phyloP scores from a whole-genome alignment of 2,888 invertebrate genomes.

The Tipula unca region DNA sequence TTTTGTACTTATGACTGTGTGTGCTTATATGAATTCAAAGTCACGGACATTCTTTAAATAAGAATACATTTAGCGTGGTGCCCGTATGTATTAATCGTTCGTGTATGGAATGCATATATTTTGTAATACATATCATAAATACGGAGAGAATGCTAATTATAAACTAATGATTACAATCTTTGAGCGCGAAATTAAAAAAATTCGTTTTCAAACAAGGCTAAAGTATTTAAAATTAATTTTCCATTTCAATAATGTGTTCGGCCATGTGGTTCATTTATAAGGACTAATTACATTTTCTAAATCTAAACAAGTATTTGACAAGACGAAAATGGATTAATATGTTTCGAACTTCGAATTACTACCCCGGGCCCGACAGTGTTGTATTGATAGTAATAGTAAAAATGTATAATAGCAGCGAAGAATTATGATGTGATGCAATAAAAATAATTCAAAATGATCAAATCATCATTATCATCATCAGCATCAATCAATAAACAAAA shows the following conservation, averaged over 20 bases:
- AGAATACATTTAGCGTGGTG: neutral
- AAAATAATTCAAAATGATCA: neutral
- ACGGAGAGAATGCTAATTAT: neutral
- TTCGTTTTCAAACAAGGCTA: neutral
- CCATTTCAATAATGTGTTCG: neutral
- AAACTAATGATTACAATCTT: neutral
- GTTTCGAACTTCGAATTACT: neutral
- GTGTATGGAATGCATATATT: neutral
- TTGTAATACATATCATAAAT: neutral
- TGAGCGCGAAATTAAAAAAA: neutral
- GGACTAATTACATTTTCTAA: neutral
- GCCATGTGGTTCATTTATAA: neutral
- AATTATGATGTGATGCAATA: neutral
- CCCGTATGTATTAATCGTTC: neutral
- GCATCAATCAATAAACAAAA: neutral
- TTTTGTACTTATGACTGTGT: neutral
- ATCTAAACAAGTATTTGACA: neutral
- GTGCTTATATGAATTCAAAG: neutral
- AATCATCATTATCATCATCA: slow-evolving; percentile 1
- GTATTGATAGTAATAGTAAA: neutral
- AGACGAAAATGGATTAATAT: neutral
- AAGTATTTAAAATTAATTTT: slow-evolving; percentile 4
- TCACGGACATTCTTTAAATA: neutral
- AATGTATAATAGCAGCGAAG: neutral
- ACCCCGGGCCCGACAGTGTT: neutral